Conservation (phyloP, 2,797 vertebrate species). For the Melanotaenia parkinsoni region DNA sequence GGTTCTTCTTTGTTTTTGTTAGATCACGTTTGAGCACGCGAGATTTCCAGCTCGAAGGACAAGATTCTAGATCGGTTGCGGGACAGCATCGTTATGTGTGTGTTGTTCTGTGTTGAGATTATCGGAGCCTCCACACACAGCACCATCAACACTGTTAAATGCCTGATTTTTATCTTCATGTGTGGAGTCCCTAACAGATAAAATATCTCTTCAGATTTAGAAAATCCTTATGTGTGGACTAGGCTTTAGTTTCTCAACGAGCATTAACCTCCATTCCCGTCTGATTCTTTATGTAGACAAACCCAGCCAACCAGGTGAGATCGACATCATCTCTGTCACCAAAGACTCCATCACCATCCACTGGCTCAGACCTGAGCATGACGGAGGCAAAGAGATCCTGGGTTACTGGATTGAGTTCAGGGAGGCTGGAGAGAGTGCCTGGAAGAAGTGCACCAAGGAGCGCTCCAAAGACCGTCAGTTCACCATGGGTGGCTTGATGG, state of each 20-base stretch:
- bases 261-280: not conserved
- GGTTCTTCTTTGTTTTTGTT: no score
- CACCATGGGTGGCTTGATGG: constrained; percentile 94
- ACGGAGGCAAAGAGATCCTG: constrained; percentile 97
- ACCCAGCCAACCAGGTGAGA: constrained; percentile 98
- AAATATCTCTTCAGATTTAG: no score
- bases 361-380: constrained; percentile 95
- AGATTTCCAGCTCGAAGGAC: no score
- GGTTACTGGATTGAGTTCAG: constrained; percentile 98
- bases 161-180: no score
- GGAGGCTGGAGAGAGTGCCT: constrained; percentile 93
- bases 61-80: no score
- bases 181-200: no score
- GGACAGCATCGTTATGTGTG: no score
- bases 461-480: constrained; percentile 96
- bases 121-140: no score
- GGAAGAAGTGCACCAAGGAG: constrained; percentile 98
- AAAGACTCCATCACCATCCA: constrained; percentile 97
- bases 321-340: constrained; percentile 93
- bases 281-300: constrained; percentile 84
- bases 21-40: no score
- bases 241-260: not conserved
- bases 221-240: no score
- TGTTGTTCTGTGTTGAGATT: no score
- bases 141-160: no score